Base-by-base conservation (phyloP, 2,797 vertebrate genomes). In the Gephyroberyx darwinii region DNA sequence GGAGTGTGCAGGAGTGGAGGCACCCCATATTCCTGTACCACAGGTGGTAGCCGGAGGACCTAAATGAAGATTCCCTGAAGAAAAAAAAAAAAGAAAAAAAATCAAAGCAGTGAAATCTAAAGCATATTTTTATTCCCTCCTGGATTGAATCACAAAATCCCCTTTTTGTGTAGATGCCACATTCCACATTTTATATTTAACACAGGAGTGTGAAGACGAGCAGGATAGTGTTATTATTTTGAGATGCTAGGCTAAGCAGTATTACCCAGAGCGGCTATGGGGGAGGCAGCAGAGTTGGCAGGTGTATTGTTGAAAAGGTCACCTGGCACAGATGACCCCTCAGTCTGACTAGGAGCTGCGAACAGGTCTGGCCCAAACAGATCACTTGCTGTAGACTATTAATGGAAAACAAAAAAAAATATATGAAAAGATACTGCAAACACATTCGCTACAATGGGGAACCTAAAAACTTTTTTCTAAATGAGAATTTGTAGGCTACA, bases 281-380 rank as follows among this genome's bases (percentile, higher is more conserved):
- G 72, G 69, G 91, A 84, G 26, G 73, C 1, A 14, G 89, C 48
- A 13, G 90, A 48, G 75, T 75, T 67, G 51, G 88, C 55, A 20
- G 88, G 54, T 52, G 68, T 70, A 19, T 69, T 83, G 88, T 89
- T 95, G 90, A 98, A 98, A 56, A 96, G 74, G 47, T 95, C 92
- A 71, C 87, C 68, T 55, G 93, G 82, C 65, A 67, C 91, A 47
- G 89, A 50, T 4, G 78, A 66, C 5, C 74, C 65, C 64, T 89
- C 92, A 37, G 90, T 70, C 2, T 92, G 90, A 78, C 57, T 33
- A 12, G 94, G 88, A 47, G 84, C 66, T 80, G 91, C 80, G 85
- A 97, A 96, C 35, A 95, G 79, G 43, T 95, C 94, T 65, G 94
- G 83, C 56, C 94, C 95, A 88, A 98, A 94, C 50, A 96, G 86